Percentiles rank a stretch among this genome's conserved stretches.
Evolutionary conservation across 1,140 invertebrate genomes (phyloP).

Genomic region (Alviniconcha marisindica): DNA sequence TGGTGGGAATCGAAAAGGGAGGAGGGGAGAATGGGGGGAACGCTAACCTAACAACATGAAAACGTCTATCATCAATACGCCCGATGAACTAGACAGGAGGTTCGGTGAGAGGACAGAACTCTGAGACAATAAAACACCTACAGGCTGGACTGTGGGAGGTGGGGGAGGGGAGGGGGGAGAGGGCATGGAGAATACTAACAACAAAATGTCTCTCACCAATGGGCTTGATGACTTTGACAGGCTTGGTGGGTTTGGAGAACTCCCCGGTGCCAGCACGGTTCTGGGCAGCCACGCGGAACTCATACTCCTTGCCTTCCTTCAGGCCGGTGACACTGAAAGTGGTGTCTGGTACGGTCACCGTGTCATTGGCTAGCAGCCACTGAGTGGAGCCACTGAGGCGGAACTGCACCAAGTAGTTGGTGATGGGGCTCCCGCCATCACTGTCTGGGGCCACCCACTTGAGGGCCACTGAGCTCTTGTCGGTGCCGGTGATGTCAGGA

Average conservation of each 20-base stretch:
- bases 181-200: too few species aligned
- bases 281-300: conserved; percentile 96
- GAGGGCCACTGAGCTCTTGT: conserved; percentile 95
- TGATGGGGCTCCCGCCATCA: conserved; percentile 97
- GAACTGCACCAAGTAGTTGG: conserved; percentile 91
- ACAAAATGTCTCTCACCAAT: conserved; percentile 65
- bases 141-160: too few species aligned
- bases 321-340: conserved; percentile 86
- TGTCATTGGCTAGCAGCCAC: conserved; percentile 68
- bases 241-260: conserved; percentile 84
- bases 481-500: conserved; percentile 93
- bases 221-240: conserved; percentile 65
- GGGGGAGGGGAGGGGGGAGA: too few species aligned
- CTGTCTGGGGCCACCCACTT: conserved; percentile 92
- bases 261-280: conserved; percentile 97
- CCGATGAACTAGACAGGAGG: too few species aligned
- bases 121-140: too few species aligned
- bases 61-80: too few species aligned
- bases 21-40: too few species aligned
- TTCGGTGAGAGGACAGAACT: too few species aligned
- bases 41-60: too few species aligned
- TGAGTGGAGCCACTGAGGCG: conserved; percentile 56
- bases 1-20: too few species aligned
- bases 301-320: conserved; percentile 93
- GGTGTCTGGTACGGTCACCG: conserved; percentile 59